Base-by-base conservation (phyloP, 2,113 vertebrate genomes). In the Myotis yumanensis region DNA sequence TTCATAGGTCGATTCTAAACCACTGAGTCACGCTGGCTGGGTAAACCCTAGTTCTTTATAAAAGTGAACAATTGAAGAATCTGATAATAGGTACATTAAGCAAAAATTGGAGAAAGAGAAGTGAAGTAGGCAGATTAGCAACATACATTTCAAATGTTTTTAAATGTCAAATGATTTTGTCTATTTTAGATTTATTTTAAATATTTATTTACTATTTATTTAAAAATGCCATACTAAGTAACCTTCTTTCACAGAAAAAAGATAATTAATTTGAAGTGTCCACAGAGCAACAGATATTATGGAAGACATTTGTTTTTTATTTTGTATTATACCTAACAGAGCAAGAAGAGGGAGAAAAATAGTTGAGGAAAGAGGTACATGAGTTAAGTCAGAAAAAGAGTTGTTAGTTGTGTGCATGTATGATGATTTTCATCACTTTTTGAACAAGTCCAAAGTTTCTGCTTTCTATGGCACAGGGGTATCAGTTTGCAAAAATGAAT, bases 61-160 rank as follows among this genome's bases (percentile, higher is more conserved):
- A 96, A 96, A 97, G 96, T 96, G 91, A 97, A 93, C 76, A 95
- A 86, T 80, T 76, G 35, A 91, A 89, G 79, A 93, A 72, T 93
- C 79, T 96, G 93, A 97, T 95, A 90, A 80, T 73, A 52, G 9
- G 30, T 54, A 25, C 32, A n/a, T 57, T 71, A 32, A 32, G 40
- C 16, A 89, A 95, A 91, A 95, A 71, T 90, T 90, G 28, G 43
- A 28, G 3, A 32, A 57, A 43, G 32, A 72, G 43, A 51, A 59
- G 69, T 9, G 87, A 89, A 37, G 22, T 95, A 93, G 82, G 17
- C 40, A 95, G 54, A 7, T 89, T 90, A 90, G 72, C 88, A 62
- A 89, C 57, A 3, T 52, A 37, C 43, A 73, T 57, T 85, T 64
- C 64, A 92, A 43, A 84, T 30, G 25, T 92, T 81, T 81, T 71